Percentiles rank a stretch among this genome's conserved stretches.
Evolutionary conservation across 2,113 vertebrate genomes (phyloP).

Genomic region (Hypocryptadius cinnamomeus): DNA sequence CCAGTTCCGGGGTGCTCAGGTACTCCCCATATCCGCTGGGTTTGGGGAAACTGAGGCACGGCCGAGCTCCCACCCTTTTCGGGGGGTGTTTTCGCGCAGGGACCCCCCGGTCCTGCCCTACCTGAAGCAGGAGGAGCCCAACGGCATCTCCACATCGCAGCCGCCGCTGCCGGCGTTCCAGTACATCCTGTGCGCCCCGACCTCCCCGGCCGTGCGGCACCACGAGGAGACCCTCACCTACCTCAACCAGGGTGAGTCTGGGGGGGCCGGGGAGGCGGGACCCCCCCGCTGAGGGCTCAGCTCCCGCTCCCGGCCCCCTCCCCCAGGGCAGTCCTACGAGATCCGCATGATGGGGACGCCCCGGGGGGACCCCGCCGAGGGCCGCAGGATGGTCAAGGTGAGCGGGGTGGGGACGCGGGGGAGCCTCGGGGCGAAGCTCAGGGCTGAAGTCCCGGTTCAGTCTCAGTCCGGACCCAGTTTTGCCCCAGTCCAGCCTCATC

Average conservation of each 20-base stretch:
- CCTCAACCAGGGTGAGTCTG: background rate
- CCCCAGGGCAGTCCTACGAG: background rate
- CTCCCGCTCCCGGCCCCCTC: background rate
- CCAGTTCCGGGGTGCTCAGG: background rate
- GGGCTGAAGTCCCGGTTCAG: background rate
- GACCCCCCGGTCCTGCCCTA: background rate
- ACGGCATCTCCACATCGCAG: background rate
- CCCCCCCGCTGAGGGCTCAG: background rate
- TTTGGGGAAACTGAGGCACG: background rate
- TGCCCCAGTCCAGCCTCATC: rapidly evolving
- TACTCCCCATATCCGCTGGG: rapidly evolving
- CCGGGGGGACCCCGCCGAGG: background rate
- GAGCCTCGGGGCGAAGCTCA: background rate
- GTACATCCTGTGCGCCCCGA: background rate
- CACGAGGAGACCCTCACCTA: background rate
- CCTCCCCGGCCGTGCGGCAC: background rate
- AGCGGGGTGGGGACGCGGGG: background rate
- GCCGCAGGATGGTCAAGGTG: background rate
- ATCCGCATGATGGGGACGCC: background rate
- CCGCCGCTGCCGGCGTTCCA: background rate
- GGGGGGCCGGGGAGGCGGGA: background rate
- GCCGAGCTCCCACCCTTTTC: background rate
- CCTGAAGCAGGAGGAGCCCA: background rate
- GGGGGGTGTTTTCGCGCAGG: background rate
- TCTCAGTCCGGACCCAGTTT: rapidly evolving